Conservation (phyloP, 23 tunicate genomes). For the Diplosoma virens region DNA sequence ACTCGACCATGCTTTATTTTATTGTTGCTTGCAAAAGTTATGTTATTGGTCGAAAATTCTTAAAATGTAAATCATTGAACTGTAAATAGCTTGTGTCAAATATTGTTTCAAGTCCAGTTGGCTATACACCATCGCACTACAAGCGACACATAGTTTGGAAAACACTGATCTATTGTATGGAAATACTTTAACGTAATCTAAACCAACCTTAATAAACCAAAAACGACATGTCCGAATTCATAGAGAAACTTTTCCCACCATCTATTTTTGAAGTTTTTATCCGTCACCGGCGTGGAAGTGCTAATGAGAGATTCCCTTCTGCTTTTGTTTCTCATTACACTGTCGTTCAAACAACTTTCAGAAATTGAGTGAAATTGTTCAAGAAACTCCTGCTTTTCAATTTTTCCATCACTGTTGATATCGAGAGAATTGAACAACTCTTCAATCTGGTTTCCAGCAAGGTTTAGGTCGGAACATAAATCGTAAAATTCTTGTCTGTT, state of each 20-base stretch:
- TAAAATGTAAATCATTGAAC: no score
- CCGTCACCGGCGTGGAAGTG: not conserved
- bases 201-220: constrained; percentile 43
- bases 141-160: no score
- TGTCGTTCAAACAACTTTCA: not conserved
- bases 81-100: no score
- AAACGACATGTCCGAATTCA: constrained; percentile 34
- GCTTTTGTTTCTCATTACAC: not conserved
- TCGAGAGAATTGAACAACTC: constrained; percentile 51
- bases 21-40: no score
- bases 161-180: no score
- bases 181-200: not conserved
- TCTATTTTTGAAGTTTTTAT: not conserved
- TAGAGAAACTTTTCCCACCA: constrained; percentile 53
- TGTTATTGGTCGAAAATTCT: no score
- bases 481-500: constrained; percentile 21
- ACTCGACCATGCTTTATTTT: no score
- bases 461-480: constrained; percentile 31
- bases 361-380: constrained; percentile 39
- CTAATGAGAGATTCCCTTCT: not conserved
- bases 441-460: constrained; percentile 10
- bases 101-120: no score
- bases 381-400: constrained; percentile 53
- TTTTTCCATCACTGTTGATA: constrained; percentile 50
- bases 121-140: no score